phyloP scores from a whole-genome alignment of 2,113 vertebrate genomes.

The Sturnus vulgaris region DNA sequence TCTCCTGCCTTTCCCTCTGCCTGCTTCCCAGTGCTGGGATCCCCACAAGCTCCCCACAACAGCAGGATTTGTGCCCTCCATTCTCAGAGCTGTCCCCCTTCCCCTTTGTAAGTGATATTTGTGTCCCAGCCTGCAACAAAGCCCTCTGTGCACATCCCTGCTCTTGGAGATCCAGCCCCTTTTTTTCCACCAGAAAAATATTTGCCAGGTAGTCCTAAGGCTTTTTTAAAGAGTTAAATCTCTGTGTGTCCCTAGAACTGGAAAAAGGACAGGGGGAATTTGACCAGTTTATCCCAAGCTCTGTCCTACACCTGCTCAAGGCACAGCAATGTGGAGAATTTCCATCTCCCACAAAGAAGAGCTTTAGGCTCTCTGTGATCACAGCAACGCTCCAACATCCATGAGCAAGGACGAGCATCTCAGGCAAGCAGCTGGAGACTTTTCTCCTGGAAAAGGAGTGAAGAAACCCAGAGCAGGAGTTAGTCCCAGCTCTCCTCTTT shows the following conservation, averaged over 20 bases:
- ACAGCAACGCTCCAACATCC: neutral
- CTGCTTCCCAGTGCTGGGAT: neutral
- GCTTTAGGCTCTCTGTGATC: neutral
- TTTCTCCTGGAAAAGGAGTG: neutral
- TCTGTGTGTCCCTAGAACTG: fast-evolving
- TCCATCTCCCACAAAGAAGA: neutral
- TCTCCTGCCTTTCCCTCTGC: neutral
- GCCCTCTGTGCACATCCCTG: neutral
- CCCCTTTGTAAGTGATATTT: neutral
- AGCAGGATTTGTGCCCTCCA: neutral
- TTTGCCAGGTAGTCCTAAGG: neutral
- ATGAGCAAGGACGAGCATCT: neutral
- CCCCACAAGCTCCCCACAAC: neutral
- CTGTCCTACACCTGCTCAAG: neutral
- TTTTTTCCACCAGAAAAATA: neutral
- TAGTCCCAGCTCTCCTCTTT: neutral
- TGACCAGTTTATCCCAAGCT: neutral
- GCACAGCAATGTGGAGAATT: neutral
- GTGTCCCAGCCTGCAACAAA: neutral
- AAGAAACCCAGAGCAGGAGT: neutral
- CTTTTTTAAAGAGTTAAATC: neutral
- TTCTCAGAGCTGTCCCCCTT: neutral
- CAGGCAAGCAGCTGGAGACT: neutral
- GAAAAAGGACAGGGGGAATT: neutral
- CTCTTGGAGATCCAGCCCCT: neutral